phyloP scores from a whole-genome alignment of 2,113 vertebrate genomes.

The Podiceps cristatus region DNA sequence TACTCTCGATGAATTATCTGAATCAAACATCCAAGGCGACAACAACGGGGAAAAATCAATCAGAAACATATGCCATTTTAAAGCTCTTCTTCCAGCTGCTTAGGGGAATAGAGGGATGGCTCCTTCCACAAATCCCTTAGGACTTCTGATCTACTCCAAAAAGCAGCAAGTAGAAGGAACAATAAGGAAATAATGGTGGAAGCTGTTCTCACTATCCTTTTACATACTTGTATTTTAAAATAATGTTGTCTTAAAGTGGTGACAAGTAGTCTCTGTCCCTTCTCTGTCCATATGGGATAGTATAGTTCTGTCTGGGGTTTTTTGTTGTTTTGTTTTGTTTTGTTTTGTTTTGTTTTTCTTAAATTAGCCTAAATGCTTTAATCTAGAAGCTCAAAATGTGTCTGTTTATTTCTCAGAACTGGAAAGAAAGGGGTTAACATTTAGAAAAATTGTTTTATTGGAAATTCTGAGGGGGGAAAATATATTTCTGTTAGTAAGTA shows the following conservation, averaged over 20 bases:
- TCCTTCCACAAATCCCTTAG: neutral
- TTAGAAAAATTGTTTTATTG: neutral
- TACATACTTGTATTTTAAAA: neutral
- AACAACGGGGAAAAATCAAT: neutral
- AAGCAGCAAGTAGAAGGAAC: neutral
- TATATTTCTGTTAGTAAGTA: neutral
- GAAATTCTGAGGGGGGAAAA: neutral
- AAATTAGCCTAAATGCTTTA: neutral
- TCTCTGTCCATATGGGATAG: neutral
- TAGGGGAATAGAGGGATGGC: neutral
- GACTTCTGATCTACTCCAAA: neutral
- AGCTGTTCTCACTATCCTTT: neutral
- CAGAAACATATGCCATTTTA: neutral
- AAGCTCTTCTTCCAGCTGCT: neutral
- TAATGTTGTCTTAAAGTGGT: neutral
- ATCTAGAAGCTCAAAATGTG: neutral
- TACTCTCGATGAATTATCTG: neutral
- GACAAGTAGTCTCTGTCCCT: neutral
- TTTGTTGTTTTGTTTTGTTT: neutral
- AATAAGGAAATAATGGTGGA: neutral
- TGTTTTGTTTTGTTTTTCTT: neutral
- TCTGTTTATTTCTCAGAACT: neutral
- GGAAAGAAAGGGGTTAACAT: neutral
- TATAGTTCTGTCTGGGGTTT: neutral
- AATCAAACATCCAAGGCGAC: neutral